Evolutionary conservation across 2,888 invertebrate genomes (phyloP), one percentile per base, ranked within the genome.

Genomic region (Elmis aenea): DNA sequence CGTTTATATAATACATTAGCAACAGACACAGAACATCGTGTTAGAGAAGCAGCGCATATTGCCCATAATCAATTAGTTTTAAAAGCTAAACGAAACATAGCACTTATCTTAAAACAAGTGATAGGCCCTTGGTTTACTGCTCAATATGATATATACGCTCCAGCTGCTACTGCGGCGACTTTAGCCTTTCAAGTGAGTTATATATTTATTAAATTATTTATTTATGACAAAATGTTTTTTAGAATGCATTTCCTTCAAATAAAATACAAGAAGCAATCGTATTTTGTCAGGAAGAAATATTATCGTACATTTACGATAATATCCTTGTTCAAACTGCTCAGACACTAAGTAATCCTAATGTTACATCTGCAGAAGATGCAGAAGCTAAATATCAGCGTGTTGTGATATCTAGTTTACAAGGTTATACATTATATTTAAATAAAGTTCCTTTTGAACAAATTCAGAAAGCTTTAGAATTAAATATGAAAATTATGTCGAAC

Each of bases 91-190:
- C 79, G 86, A 13, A 79, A 81, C 48, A 69, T 87, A 42, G 93
- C 91, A 1, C 86, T 87, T 1, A 80, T 80, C 61, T 71, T 95
- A 32, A 83, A 83, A 55, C 78, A 77, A 58, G 61, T 94, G 41
- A 78, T 82, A 59, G 89, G 90, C 1, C 75, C 82, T 2, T 94
- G 94, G 94, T 79, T 93, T 56, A 76, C 83, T 25, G 83, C 88
- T 31, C 85, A 83, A 60, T 83, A 83, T 70, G 94, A 95, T 64
- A 81, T 82, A 6, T 87, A 90, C 68, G 81, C 86, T 21, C 90
- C 91, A 5, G 90, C 89, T 10, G 83, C 88, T 3, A 76, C 77
- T 48, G 77, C 81, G 38, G 89, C 90, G 1, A 68, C 65, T 18
- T 67, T 71, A 47, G 77, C 85, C 3, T 86, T 90, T 50, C 71